phyloP scores from a whole-genome alignment of 2,888 invertebrate species.

The Dysmachus trigonus region DNA sequence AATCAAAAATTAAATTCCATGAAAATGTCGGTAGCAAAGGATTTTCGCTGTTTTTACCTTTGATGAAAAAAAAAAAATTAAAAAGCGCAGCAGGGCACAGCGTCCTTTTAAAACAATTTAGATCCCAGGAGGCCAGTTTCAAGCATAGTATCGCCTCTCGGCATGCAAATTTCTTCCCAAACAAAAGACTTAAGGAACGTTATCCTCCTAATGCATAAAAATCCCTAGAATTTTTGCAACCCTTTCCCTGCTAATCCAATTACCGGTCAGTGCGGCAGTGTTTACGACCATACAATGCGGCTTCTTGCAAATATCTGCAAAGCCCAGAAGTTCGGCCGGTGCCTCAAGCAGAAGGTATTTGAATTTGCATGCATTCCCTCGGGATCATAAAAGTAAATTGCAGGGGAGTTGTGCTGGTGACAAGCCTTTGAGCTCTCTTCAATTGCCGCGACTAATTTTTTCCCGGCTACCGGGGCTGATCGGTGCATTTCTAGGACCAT shows the following conservation, averaged over 20 bases:
- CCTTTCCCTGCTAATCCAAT: slow-evolving; percentile 32
- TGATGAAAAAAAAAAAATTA: not conserved
- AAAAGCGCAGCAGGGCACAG: not conserved
- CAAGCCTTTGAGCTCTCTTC: not conserved
- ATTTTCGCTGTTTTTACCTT: not conserved
- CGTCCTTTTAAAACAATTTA: not conserved
- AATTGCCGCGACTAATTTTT: slow-evolving; percentile 36
- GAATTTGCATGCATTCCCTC: not conserved
- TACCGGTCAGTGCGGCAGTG: not conserved
- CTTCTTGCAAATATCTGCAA: not conserved
- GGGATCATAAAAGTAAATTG: slow-evolving; percentile 11
- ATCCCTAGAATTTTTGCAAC: slow-evolving; percentile 38
- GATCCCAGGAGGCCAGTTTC: not conserved
- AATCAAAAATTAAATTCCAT: not conserved
- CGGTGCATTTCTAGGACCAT: not conserved
- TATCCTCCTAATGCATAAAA: slow-evolving; percentile 43
- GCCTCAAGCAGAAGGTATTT: not conserved
- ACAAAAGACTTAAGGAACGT: slow-evolving; percentile 30
- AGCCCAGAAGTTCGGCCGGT: not conserved
- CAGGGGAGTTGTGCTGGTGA: slow-evolving; percentile 26
- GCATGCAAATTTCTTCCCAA: slow-evolving; percentile 34
- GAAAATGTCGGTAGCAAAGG: not conserved
- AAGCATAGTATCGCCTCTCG: not conserved
- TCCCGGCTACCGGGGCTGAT: slow-evolving; percentile 1
- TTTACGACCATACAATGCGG: slow-evolving; percentile 13